Conservation (phyloP, 23 tunicate genomes). For the Ciona savignyi region DNA sequence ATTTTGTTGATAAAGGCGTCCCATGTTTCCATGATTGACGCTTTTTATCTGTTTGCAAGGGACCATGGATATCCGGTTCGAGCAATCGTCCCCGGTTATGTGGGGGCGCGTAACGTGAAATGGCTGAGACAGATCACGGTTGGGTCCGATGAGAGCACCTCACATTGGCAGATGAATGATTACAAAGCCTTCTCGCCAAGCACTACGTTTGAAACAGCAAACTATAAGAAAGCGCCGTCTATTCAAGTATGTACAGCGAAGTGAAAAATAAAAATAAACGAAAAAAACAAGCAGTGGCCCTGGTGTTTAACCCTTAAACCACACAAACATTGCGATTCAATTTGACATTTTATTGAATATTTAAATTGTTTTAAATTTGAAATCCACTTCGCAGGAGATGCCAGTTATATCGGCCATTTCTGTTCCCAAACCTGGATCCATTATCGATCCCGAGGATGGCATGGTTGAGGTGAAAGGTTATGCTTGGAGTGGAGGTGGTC, state of each 20-base stretch:
- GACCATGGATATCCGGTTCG: constrained; percentile 98
- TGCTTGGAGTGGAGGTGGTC: constrained; percentile 97
- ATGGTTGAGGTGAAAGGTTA: constrained; percentile 71
- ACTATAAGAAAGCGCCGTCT: constrained; percentile 65
- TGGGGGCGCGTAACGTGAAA: constrained; percentile 97
- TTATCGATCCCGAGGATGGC: constrained; percentile 62
- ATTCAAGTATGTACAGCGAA: constrained; percentile 43
- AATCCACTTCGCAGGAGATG: too few relatives aligned
- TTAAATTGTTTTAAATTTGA: too few relatives aligned
- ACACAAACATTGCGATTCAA: background rate
- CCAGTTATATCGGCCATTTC: constrained; percentile 95
- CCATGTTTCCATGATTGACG: too few relatives aligned
- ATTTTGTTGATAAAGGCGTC: too few relatives aligned
- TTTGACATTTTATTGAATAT: too few relatives aligned
- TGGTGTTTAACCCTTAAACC: background rate
- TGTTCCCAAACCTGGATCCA: constrained; percentile 31
- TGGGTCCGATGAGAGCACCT: constrained; percentile 79
- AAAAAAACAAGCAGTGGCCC: too few relatives aligned
- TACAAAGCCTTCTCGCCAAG: constrained; percentile 93
- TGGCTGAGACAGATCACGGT: constrained; percentile 74
- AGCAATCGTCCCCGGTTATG: constrained; percentile 94
- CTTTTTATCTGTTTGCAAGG: constrained; percentile 10
- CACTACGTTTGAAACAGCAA: constrained; percentile 83
- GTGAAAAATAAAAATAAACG: background rate
- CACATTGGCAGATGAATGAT: constrained; percentile 95